Percentiles rank a stretch among this genome's conserved stretches.
Evolutionary conservation across 2,888 invertebrate genomes (phyloP).

Genomic region (Lasioglossum vierecki): DNA sequence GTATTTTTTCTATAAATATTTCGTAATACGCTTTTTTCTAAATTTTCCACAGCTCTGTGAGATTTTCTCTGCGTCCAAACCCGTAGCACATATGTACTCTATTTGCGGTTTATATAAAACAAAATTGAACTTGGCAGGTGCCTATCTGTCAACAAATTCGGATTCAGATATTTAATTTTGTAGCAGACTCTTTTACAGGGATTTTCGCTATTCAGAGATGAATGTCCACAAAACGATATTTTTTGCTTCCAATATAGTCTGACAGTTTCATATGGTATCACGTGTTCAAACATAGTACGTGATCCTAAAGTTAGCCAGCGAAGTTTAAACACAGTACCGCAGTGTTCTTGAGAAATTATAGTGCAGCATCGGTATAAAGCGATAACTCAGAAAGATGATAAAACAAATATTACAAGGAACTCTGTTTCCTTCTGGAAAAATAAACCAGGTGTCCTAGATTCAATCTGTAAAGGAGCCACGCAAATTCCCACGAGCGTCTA

Average conservation of each 20-base stretch:
- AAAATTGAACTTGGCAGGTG: not conserved
- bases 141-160: not conserved
- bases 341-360: conserved; percentile 46
- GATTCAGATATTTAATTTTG: not conserved
- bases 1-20: not conserved
- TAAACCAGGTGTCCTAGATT: conserved; percentile 55
- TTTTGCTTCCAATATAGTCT: not conserved
- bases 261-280: not conserved
- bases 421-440: conserved; percentile 50
- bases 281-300: conserved; percentile 20
- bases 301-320: conserved; percentile 17
- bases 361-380: conserved; percentile 35
- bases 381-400: conserved; percentile 25
- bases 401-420: not conserved
- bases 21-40: not conserved
- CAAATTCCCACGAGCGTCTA: conserved; percentile 48
- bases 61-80: not conserved
- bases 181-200: not conserved
- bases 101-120: not conserved
- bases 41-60: not conserved
- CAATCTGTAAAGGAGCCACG: conserved; percentile 50
- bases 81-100: not conserved
- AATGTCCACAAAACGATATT: not conserved
- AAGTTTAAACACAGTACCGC: conserved; percentile 1
- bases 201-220: not conserved